Evolutionary conservation across 2,113 vertebrate species (phyloP), one percentile per base, ranked within the genome.

Genomic region (Hyaena hyaena): DNA sequence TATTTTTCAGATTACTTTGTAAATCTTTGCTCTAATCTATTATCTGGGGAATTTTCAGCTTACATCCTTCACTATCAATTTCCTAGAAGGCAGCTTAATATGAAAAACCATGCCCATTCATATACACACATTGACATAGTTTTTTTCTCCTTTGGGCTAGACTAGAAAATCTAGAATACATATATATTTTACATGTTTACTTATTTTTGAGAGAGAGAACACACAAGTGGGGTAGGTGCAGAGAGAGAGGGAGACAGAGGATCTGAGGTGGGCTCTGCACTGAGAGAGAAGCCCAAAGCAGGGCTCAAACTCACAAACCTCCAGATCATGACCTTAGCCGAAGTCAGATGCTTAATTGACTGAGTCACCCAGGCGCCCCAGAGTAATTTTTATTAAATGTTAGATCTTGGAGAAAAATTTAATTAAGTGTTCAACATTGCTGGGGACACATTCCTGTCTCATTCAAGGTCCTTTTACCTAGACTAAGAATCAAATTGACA

Each of bases 321-420:
- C 21, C 19, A 61, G 58, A 61, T 61, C 58, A 61, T 23, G 58
- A 61, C 58, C 21, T 61, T 8, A 21, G 58, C 58, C 21, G 2
- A 61, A 61, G 58, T 61, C 58, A 61, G 58, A 61, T 61, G 58
- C 58, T 23, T 61, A 61, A 61, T 7, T 58, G 55, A 58, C 58
- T 61, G 8, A 61, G 58, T 23, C 21, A 10, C 19, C 55, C 58
- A 61, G 21, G 58, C 8, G 8, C 21, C 58, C 19, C 23, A 39
- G 55, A 92, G 65, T 66, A 93, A 88, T n/a, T 90, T 48, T 79
- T 96, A 85, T 43, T 88, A 69, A 85, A 28, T 31, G 43, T 66
- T 33, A 90, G 23, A 74, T 45, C 43, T 17, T 31, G 14, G 7
- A 77, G 74, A 77, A 77, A 77, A 77, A 17, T 48, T 48, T 48